Conservation (phyloP, 2,797 vertebrate genomes). For the Bradypodion pumilum region DNA sequence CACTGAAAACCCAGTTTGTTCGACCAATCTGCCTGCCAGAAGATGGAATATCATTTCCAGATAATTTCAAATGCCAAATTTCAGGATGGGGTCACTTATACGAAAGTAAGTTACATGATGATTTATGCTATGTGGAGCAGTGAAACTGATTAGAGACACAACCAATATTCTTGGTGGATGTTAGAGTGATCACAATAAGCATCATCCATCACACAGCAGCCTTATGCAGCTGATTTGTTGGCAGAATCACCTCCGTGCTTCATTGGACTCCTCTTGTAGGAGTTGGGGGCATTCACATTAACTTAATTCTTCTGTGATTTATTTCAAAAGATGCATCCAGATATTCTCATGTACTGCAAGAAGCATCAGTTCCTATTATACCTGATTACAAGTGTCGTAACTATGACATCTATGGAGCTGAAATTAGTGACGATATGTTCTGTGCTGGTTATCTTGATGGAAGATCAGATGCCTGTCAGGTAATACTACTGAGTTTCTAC, state of each 20-base stretch:
- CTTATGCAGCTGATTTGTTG: background rate
- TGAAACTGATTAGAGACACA: background rate
- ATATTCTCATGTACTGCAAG: conserved; percentile 83
- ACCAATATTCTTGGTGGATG: background rate
- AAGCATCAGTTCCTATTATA: conserved; percentile 82
- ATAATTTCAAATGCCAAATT: conserved; percentile 84
- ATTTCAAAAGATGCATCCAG: conserved; percentile 73
- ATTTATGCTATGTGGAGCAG: background rate
- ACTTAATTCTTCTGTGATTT: background rate
- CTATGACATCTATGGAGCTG: conserved; percentile 86
- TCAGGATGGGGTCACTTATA: conserved; percentile 90
- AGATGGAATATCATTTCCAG: conserved; percentile 75
- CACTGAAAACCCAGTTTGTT: conserved; percentile 84
- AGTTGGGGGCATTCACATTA: background rate
- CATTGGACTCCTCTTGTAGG: background rate
- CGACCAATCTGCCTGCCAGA: conserved; percentile 91
- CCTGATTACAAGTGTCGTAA: conserved; percentile 81
- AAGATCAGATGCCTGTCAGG: conserved; percentile 91
- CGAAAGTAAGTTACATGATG: conserved; percentile 81
- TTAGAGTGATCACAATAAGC: background rate
- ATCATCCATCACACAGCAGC: background rate
- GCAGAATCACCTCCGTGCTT: background rate
- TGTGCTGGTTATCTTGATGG: conserved; percentile 86
- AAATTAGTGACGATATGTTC: conserved; percentile 89
- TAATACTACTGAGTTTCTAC: conserved; percentile 61